A percentile compares a stretch with the other conserved stretches of the same genome.
phyloP scores from a whole-genome alignment of 1,140 invertebrate species.

The Zaprionus ghesquierei region DNA sequence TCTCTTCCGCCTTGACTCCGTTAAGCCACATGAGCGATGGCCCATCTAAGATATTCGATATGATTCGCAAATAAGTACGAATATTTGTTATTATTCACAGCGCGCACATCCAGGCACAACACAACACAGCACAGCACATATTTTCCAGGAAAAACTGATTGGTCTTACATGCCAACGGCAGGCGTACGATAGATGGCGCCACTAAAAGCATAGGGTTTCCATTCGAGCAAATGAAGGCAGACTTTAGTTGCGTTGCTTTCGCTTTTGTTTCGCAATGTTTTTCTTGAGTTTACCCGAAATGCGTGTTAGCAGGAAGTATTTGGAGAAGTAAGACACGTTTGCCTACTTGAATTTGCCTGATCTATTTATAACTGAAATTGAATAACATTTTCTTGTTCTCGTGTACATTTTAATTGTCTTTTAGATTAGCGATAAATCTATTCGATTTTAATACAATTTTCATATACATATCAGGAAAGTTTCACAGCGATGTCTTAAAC shows the following conservation, averaged over 20 bases:
- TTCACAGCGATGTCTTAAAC: too few species aligned
- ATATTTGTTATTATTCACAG: conserved; percentile 38
- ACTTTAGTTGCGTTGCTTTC: neutral
- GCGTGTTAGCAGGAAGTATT: too few species aligned
- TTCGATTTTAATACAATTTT: too few species aligned
- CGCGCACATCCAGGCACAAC: too few species aligned
- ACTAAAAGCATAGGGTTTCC: neutral
- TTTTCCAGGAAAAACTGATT: conserved; percentile 45
- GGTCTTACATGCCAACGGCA: conserved; percentile 9
- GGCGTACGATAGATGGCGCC: conserved; percentile 24
- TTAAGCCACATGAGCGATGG: conserved; percentile 38
- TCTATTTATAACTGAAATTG: too few species aligned
- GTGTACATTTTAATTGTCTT: too few species aligned
- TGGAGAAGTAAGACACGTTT: too few species aligned
- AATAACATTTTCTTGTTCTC: too few species aligned
- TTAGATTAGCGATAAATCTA: too few species aligned
- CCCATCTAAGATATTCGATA: conserved; percentile 42
- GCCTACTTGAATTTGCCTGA: too few species aligned
- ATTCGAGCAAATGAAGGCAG: neutral
- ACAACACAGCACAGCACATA: neutral
- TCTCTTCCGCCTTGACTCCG: neutral
- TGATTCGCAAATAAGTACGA: conserved; percentile 46
- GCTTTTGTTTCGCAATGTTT: neutral
- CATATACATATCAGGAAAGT: too few species aligned
- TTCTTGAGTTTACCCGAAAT: neutral